phyloP scores from a whole-genome alignment of 2,797 vertebrate genomes.

The Labeo calbasu region DNA sequence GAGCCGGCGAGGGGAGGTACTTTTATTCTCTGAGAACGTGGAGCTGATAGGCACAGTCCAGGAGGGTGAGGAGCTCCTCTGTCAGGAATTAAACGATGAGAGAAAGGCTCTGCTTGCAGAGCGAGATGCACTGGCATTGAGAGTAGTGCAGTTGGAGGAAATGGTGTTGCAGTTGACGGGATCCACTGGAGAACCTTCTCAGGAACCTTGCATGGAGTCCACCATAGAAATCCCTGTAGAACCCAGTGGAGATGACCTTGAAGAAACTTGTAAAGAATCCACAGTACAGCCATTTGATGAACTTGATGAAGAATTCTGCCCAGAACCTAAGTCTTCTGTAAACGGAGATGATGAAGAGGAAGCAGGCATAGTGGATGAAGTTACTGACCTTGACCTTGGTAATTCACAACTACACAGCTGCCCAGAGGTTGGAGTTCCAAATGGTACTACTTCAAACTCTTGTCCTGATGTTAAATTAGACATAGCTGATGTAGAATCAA shows the following conservation, averaged over 20 bases:
- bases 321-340: not conserved
- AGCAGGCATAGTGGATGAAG: not conserved
- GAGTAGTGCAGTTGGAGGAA: conserved; percentile 73
- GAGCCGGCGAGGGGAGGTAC: conserved; percentile 65
- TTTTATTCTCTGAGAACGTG: conserved; percentile 63
- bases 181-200: not conserved
- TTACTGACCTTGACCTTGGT: not conserved
- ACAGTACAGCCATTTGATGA: not conserved
- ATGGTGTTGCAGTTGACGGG: not conserved
- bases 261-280: not conserved
- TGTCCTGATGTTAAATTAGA: conserved; percentile 10
- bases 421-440: conserved; percentile 11
- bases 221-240: not conserved
- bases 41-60: conserved; percentile 72
- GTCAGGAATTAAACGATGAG: conserved; percentile 70
- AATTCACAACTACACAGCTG: not conserved
- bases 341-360: not conserved
- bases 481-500: not conserved
- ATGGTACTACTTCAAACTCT: not conserved
- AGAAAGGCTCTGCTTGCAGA: conserved; percentile 76
- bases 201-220: not conserved
- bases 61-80: conserved; percentile 75
- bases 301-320: not conserved
- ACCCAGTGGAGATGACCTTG: not conserved
- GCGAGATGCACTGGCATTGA: conserved; percentile 68